phyloP scores from a whole-genome alignment of 1,140 invertebrate species.

The Drosophila pseudoananassae region DNA sequence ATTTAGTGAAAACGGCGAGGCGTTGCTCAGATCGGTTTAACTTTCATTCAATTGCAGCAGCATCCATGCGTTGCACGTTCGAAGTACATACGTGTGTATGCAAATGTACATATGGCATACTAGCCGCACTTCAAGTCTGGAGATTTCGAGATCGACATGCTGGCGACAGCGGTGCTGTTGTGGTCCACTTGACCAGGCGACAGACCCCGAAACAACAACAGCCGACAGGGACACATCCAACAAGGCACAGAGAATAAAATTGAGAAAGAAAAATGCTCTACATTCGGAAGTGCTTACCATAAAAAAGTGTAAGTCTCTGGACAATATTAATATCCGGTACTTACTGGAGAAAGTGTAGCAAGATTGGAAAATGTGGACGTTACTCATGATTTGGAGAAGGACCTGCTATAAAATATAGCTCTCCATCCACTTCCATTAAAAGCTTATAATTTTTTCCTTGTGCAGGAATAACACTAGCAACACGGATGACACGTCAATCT shows the following conservation, averaged over 20 bases:
- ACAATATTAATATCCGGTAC: neutral
- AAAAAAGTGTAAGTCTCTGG: neutral
- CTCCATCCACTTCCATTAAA: neutral
- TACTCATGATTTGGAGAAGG: neutral
- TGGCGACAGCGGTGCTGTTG: slow-evolving; percentile 35
- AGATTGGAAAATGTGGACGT: neutral
- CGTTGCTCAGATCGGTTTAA: slow-evolving; percentile 37
- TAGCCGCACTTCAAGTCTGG: slow-evolving; percentile 20
- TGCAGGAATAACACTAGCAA: slow-evolving; percentile 25
- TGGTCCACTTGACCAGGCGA: slow-evolving; percentile 56
- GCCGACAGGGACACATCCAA: slow-evolving; percentile 31
- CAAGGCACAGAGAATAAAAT: slow-evolving; percentile 11
- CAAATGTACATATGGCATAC: neutral
- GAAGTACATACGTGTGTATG: slow-evolving; percentile 50
- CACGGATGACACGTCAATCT: slow-evolving; percentile 51
- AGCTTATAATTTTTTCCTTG: neutral
- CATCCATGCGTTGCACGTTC: slow-evolving; percentile 36
- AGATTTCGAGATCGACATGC: slow-evolving; percentile 12
- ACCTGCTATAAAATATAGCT: neutral
- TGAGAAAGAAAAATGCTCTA: neutral
- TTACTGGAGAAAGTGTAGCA: neutral
- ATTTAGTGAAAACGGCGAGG: slow-evolving; percentile 69
- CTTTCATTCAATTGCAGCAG: slow-evolving; percentile 67
- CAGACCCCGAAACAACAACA: slow-evolving; percentile 45
- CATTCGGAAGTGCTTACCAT: too few relatives aligned